Base-by-base conservation (phyloP, 1,140 invertebrate species). In the Nasonia longicornis region DNA sequence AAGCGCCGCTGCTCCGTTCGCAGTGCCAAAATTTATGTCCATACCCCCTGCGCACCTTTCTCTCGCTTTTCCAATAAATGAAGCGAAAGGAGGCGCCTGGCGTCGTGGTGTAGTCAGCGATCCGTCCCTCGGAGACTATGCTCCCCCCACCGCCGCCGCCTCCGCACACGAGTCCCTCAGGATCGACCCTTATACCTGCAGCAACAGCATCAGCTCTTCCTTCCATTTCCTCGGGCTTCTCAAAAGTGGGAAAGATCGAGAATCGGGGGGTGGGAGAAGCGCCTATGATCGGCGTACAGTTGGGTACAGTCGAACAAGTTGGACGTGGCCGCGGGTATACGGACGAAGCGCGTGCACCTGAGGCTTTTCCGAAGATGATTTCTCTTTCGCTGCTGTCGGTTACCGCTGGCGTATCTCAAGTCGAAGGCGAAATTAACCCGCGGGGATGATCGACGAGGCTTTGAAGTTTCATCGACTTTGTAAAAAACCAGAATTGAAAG, bases 181-280 rank as follows among this genome's bases (percentile, higher is more conserved):
- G 26, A 31, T 14, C 26, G 64, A 6, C 22, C 10, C 69, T 20
- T 58, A 58, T 78, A 78, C 77, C 77, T 78, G 77, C 42, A 52
- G 38, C 38, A 42, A 42, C 48, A 52, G 3, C 75, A 10, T 10
- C 8, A 58, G 20, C 63, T 16, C 64, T 16, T 67, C 26, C 64
- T 66, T 7, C 48, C 2, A 16, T 1, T 10, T 3, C 16, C 48
- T 14, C 48, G 48, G 16, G 16, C 52, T 58, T 6, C 42, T 16
- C 35, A 0, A 8, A 69, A 69, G 64, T 48, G 64, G 48, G 75
- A 69, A 69, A 69, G 35, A 77, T 66, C 11, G 64, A 67, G 26
- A 69, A 66, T 77, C 63, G n/a, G 6, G 26, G 29, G 22, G 2
- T 20, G 2, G 48, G 11, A 52, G 16, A 42, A 42, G 12, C 14